phyloP scores from a whole-genome alignment of 2,113 vertebrate genomes.

The Microcebus tavaratra region DNA sequence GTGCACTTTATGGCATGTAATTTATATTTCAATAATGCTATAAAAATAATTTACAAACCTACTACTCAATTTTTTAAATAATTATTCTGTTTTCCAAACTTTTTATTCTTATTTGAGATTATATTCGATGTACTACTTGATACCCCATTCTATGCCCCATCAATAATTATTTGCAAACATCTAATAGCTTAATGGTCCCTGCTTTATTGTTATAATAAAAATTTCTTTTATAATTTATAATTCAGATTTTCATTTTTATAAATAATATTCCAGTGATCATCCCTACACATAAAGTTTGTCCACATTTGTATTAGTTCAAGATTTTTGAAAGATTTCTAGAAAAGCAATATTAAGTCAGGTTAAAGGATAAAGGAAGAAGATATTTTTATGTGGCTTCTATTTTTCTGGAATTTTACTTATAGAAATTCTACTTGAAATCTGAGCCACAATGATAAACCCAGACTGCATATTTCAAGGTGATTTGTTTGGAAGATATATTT shows the following conservation, averaged over 20 bases:
- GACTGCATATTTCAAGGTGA: background rate
- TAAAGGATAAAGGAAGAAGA: background rate
- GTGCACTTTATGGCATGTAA: background rate
- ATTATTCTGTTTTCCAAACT: background rate
- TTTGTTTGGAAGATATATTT: background rate
- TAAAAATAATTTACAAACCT: background rate
- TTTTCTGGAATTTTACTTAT: background rate
- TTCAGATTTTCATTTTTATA: constrained; percentile 5
- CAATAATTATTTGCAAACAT: background rate
- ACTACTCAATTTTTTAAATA: background rate
- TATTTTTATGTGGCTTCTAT: background rate
- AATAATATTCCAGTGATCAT: background rate
- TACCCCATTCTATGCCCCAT: background rate
- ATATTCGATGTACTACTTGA: background rate
- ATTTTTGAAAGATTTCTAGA: background rate
- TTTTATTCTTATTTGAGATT: background rate
- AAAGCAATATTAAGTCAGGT: background rate
- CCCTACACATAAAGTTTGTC: background rate
- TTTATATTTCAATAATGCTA: background rate
- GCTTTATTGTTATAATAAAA: constrained; percentile 2
- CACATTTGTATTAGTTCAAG: background rate
- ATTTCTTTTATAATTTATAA: background rate
- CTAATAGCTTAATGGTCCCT: background rate
- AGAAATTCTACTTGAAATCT: background rate
- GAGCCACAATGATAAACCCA: background rate